These are phyloP conservation scores for Neoitamus cyanurus DNA, from an alignment of 2,888 invertebrate genomes.

Conservation along the genomic window DNA sequence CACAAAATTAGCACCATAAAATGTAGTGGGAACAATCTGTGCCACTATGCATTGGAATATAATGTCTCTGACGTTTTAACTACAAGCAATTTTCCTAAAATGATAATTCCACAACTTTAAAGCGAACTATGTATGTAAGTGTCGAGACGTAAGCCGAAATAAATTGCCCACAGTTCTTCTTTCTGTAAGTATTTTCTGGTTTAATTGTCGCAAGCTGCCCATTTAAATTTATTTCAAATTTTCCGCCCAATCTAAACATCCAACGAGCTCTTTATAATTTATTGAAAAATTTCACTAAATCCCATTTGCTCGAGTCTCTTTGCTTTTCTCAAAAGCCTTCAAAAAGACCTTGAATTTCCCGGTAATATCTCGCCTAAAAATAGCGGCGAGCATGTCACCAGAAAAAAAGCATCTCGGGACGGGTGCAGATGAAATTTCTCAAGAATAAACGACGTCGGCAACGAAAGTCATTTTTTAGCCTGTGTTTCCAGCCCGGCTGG, in stretches of 20 bases:
- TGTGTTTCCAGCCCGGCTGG: background rate
- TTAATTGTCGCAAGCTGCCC: background rate
- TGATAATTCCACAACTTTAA: too few relatives aligned
- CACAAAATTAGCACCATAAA: too few relatives aligned
- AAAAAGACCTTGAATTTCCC: slow-evolving; percentile 23
- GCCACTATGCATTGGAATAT: too few relatives aligned
- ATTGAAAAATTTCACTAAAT: background rate
- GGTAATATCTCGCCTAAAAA: slow-evolving; percentile 18
- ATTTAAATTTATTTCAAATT: background rate
- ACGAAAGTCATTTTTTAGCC: background rate
- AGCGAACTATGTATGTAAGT: too few relatives aligned
- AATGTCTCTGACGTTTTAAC: too few relatives aligned
- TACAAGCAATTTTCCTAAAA: too few relatives aligned
- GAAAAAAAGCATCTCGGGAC: background rate
- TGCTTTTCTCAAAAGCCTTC: background rate
- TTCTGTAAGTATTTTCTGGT: too few relatives aligned
- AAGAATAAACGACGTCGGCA: slow-evolving; percentile 7
- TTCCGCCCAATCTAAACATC: background rate
- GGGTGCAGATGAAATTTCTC: background rate
- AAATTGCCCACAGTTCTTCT: too few relatives aligned
- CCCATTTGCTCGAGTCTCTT: background rate
- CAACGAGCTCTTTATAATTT: background rate
- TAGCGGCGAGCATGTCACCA: background rate
- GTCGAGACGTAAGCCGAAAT: too few relatives aligned
- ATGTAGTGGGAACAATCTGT: too few relatives aligned